Conservation (phyloP, 2,113 vertebrate species). For the Brachyistius frenatus region DNA sequence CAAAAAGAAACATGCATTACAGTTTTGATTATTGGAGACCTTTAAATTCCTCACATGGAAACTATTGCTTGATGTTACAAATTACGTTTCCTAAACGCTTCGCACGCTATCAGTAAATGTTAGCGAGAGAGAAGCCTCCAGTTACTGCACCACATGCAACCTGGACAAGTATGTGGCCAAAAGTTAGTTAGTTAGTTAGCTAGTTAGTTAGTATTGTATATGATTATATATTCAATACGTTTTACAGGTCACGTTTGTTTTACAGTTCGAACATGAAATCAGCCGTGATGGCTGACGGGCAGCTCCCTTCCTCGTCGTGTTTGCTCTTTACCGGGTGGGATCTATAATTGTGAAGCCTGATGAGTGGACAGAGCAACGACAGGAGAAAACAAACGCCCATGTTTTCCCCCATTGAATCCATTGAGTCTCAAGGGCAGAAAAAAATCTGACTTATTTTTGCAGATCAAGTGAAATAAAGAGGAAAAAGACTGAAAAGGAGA, state of each 20-base stretch:
- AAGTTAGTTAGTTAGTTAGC: too few species aligned
- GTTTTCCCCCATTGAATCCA: slow-evolving; percentile 64
- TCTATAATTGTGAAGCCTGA: slow-evolving; percentile 37
- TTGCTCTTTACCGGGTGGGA: not conserved
- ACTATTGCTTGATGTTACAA: too few species aligned
- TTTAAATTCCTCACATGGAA: too few species aligned
- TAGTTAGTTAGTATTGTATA: not conserved
- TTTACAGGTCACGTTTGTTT: not conserved
- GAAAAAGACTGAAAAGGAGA: slow-evolving; percentile 56
- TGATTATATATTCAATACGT: not conserved
- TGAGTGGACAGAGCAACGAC: slow-evolving; percentile 1
- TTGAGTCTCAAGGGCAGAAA: slow-evolving; percentile 79
- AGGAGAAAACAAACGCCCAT: slow-evolving; percentile 23
- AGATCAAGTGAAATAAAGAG: slow-evolving; percentile 67
- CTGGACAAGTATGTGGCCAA: too few species aligned
- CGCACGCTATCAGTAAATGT: too few species aligned
- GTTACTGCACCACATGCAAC: too few species aligned
- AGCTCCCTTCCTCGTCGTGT: not conserved
- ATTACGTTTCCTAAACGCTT: too few species aligned
- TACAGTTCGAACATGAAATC: not conserved
- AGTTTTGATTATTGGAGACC: too few species aligned
- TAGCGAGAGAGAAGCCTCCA: too few species aligned
- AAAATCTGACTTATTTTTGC: slow-evolving; percentile 78
- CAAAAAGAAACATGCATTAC: too few species aligned
- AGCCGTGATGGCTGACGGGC: too few species aligned